These are phyloP conservation scores for Anas acuta DNA, from an alignment of 2,797 vertebrate genomes.

Conservation along the genomic window DNA sequence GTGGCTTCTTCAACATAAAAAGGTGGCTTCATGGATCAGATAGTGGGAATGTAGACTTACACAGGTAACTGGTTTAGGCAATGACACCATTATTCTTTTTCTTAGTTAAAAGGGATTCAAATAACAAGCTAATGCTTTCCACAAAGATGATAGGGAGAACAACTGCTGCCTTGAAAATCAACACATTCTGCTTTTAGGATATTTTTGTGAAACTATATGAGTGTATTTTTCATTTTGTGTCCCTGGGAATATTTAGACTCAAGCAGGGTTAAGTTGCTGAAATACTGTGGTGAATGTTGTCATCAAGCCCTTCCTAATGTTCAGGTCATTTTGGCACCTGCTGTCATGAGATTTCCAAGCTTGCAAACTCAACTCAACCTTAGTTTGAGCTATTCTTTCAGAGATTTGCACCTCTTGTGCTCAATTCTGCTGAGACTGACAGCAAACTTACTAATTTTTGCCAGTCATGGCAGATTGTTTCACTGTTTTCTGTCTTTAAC, in stretches of 20 bases:
- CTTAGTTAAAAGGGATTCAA: not conserved
- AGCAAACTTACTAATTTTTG: slow-evolving; percentile 6
- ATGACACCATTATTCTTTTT: not conserved
- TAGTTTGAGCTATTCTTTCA: not conserved
- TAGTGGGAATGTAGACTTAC: not conserved
- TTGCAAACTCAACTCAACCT: not conserved
- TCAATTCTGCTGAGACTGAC: not conserved
- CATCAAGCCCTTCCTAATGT: not conserved
- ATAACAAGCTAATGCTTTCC: not conserved
- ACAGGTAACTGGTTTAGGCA: not conserved
- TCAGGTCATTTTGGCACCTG: slow-evolving; percentile 1
- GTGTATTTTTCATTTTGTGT: not conserved
- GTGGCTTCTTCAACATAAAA: not conserved
- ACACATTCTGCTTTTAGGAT: not conserved
- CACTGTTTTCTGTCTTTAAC: not conserved
- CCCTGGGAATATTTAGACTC: not conserved
- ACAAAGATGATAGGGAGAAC: not conserved
- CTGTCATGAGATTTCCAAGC: not conserved
- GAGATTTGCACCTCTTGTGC: not conserved
- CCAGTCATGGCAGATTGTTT: not conserved
- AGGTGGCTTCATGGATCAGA: not conserved
- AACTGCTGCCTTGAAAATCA: not conserved
- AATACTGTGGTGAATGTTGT: slow-evolving; percentile 14
- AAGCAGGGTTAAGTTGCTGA: not conserved
- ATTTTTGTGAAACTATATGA: not conserved